Evolutionary conservation across 1,140 invertebrate species (phyloP), one percentile per base, ranked within the genome.

Genomic region (Penaeus japonicus): DNA sequence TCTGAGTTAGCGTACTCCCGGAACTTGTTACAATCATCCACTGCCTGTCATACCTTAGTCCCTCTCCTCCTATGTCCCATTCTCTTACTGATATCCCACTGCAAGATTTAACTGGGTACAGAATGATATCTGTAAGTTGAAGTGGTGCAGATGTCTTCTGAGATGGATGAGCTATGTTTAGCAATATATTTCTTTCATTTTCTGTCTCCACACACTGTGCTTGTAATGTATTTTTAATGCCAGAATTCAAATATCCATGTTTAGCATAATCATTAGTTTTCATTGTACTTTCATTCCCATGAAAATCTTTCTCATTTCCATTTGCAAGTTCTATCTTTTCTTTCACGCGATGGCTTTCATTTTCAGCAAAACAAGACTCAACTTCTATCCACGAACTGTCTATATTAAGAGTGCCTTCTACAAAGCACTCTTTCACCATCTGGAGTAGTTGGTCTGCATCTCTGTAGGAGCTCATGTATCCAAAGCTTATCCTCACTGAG

Each of bases 61-160:
- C 98, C 91, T 94, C 95, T 0, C 91, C 89, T 32, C 94, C 95
- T 54, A 98, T 92, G 57, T 93, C 93, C 97, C 97, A 98, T n/a
- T 92, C 92, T 30, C 88, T 90, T 30, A 94, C 92, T 84, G 93
- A 91, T 75, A 97, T 93, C 92, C 95, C 94, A 90, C 94, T 96
- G 93, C 98, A 99, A 0, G 98, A 99, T 93, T 99, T 99, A 2
- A 99, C 94, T 2, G 98, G 98, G 93, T 97, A 99, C 77, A 99
- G 93, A 91, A 95, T 96, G 81, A 99, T 95, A 91, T 95, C 93
- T 27, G 93, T 92, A 22, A 95, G 90, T 83, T 92, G 70, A 95
- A 92, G 47, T 10, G 47, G 47, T 47, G 47, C 47, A 47, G 47
- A 47, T 12, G 47, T 7, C 47, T n/a, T n/a, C 47, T 81, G 55